These are phyloP conservation scores for Hoplodrina ambigua DNA, from an alignment of 2,888 invertebrate genomes.

Conservation along the genomic window DNA sequence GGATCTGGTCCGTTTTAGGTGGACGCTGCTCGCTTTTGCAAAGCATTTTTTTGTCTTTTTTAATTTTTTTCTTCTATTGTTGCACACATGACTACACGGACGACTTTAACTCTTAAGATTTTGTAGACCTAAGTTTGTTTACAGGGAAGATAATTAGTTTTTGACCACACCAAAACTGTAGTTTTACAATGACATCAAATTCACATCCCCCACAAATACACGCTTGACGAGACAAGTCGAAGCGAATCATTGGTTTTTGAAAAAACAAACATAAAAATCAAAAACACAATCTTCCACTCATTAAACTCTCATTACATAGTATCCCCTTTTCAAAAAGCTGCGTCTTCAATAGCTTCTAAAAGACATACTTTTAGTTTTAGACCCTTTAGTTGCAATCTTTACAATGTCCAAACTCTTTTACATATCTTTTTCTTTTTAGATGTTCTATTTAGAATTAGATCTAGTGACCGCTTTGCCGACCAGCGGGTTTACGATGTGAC, in stretches of 20 bases:
- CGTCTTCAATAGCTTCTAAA: constrained; percentile 43
- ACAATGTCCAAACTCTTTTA: constrained; percentile 65
- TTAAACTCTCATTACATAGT: constrained; percentile 37
- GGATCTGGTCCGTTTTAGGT: constrained; percentile 88
- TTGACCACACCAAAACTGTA: constrained; percentile 43
- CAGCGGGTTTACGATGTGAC: constrained; percentile 76
- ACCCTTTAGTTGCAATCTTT: constrained; percentile 61
- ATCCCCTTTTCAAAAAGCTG: constrained; percentile 37
- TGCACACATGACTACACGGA: constrained; percentile 74
- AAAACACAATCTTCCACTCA: constrained; percentile 45
- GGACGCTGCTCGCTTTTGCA: constrained; percentile 90
- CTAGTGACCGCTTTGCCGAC: constrained; percentile 85
- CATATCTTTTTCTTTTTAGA: constrained; percentile 69
- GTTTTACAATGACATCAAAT: constrained; percentile 22
- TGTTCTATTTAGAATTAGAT: constrained; percentile 70
- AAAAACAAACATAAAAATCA: constrained; percentile 16
- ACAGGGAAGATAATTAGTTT: constrained; percentile 60
- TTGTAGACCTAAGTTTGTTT: constrained; percentile 51
- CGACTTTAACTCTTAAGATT: constrained; percentile 56
- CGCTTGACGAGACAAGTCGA: constrained; percentile 44
- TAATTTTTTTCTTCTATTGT: constrained; percentile 65
- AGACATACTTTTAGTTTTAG: constrained; percentile 51
- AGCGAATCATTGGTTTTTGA: constrained; percentile 49
- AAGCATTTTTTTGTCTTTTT: constrained; percentile 83
- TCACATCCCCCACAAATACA: constrained; percentile 34